These are phyloP conservation scores for Tenualosa thibaudeaui DNA, from an alignment of 2,797 vertebrate genomes.

Conservation along the genomic window DNA sequence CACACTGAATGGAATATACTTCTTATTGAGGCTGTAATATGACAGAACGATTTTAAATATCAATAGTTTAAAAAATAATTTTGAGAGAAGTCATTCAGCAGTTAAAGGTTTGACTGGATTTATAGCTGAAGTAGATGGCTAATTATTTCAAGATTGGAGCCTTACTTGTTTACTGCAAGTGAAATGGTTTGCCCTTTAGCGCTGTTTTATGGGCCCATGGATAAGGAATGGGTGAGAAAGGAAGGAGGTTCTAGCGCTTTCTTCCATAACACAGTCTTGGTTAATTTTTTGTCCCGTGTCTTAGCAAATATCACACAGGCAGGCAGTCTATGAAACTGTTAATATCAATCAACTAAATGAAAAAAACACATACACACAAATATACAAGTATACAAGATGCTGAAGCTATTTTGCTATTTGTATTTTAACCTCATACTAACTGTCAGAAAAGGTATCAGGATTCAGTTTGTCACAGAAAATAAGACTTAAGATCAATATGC, in stretches of 20 bases:
- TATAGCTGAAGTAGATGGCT: neutral
- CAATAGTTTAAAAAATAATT: neutral
- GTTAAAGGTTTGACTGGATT: neutral
- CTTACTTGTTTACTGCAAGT: constrained; percentile 10
- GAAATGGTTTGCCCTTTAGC: neutral
- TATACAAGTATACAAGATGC: neutral
- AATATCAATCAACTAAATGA: neutral
- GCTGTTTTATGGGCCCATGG: constrained; percentile 20
- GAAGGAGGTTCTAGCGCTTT: neutral
- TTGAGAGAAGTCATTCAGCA: neutral
- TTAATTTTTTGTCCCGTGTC: constrained; percentile 14
- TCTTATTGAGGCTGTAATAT: neutral
- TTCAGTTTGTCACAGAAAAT: neutral
- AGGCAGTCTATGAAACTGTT: too few relatives aligned
- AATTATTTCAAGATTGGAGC: neutral
- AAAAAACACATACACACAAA: neutral
- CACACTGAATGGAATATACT: neutral
- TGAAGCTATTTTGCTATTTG: neutral
- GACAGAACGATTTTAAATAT: neutral
- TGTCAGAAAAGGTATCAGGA: neutral
- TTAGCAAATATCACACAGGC: constrained; percentile 11
- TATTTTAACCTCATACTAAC: neutral
- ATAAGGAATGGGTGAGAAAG: neutral
- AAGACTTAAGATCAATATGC: neutral
- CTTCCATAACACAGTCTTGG: constrained; percentile 7